Conservation (phyloP, 92 coral and sea anemone genomes). For the Parazoanthus swiftii region DNA sequence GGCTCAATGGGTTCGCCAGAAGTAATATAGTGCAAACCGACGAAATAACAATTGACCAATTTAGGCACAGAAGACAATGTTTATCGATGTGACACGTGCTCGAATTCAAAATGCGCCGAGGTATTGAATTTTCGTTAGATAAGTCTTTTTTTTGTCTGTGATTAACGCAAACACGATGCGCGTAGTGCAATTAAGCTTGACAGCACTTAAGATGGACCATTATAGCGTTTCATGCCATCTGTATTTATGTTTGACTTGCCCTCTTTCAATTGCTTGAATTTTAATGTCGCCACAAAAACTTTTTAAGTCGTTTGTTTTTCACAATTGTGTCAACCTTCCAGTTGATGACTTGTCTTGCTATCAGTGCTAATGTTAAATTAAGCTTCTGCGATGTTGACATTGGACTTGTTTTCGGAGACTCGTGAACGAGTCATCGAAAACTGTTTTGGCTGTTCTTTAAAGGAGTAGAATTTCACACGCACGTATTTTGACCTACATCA, state of each 20-base stretch:
- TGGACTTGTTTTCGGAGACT: slow-evolving; percentile 14
- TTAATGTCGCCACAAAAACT: slow-evolving; percentile 72
- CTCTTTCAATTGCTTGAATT: slow-evolving; percentile 67
- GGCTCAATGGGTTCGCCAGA: slow-evolving; percentile 1
- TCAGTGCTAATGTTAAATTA: slow-evolving; percentile 60
- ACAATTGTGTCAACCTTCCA: slow-evolving; percentile 57
- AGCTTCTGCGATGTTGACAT: slow-evolving; percentile 50
- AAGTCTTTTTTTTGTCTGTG: slow-evolving; percentile 64
- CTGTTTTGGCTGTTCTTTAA: slow-evolving; percentile 29
- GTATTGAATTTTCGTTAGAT: slow-evolving; percentile 74
- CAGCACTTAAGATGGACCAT: slow-evolving; percentile 62
- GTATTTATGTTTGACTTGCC: slow-evolving; percentile 53
- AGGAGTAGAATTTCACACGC: slow-evolving; percentile 37
- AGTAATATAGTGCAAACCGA: slow-evolving; percentile 66
- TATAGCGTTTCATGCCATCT: slow-evolving; percentile 56
- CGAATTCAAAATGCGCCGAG: slow-evolving; percentile 62
- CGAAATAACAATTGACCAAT: slow-evolving; percentile 84
- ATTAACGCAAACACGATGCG: slow-evolving; percentile 67
- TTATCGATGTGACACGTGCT: slow-evolving; percentile 91
- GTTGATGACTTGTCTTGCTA: slow-evolving; percentile 44
- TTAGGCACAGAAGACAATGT: slow-evolving; percentile 83
- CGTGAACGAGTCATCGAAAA: slow-evolving; percentile 18
- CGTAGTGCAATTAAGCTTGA: slow-evolving; percentile 64
- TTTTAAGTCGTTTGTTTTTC: slow-evolving; percentile 74
- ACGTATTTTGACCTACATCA: slow-evolving; percentile 46